Evolutionary conservation across 2,113 vertebrate genomes (phyloP).

Genomic region (Anhinga rufa): DNA sequence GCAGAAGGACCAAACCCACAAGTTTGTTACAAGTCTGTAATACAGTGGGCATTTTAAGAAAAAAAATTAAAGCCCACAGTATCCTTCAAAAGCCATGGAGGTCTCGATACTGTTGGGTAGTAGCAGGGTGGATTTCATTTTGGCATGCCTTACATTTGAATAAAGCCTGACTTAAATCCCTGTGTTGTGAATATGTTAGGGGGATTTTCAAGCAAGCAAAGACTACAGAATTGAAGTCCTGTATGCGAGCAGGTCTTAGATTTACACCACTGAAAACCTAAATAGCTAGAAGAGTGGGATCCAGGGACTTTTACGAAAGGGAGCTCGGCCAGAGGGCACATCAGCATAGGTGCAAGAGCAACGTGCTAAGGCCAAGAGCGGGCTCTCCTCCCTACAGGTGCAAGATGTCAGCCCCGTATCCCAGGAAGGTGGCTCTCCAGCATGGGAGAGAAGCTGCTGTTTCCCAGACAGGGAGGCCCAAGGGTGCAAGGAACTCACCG

Average conservation of each 20-base stretch:
- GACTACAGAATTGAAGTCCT: neutral
- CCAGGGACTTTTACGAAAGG: fast-evolving
- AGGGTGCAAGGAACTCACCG: fast-evolving
- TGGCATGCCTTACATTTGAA: neutral
- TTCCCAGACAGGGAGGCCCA: neutral
- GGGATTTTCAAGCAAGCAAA: neutral
- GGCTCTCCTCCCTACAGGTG: fast-evolving
- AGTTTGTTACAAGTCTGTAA: neutral
- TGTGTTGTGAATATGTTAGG: fast-evolving
- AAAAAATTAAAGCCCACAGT: neutral
- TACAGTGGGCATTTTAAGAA: neutral
- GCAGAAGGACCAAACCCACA: neutral
- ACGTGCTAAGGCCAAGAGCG: fast-evolving
- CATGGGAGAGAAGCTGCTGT: neutral
- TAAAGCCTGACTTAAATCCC: neutral
- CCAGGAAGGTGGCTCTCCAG: neutral
- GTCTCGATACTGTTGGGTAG: too few species aligned
- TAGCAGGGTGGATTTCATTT: neutral
- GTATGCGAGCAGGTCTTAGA: neutral
- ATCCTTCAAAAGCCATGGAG: neutral
- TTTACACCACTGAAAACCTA: neutral
- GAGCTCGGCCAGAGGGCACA: neutral
- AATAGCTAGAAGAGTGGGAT: neutral
- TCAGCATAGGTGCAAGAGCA: too few species aligned
- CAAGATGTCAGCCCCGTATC: neutral